Evolutionary conservation across 2,888 invertebrate species (phyloP).

Genomic region (Dolichopus griseipennis): DNA sequence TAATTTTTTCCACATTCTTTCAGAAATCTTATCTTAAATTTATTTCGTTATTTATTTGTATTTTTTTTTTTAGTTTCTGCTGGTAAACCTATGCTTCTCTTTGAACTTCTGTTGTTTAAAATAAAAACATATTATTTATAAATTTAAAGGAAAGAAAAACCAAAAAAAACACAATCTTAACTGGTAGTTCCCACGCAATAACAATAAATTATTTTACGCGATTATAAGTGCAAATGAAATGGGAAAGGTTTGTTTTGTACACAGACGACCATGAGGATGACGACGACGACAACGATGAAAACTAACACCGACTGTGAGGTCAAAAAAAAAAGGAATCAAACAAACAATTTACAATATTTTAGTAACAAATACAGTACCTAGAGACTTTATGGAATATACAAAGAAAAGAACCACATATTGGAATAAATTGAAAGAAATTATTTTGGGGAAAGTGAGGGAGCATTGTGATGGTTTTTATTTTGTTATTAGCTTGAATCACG

Average conservation of each 20-base stretch:
- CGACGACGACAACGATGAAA: too few species aligned
- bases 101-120: neutral
- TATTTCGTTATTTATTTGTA: too few species aligned
- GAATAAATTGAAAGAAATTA: neutral
- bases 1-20: too few species aligned
- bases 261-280: neutral
- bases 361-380: too few species aligned
- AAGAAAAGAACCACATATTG: neutral
- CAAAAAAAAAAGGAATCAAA: neutral
- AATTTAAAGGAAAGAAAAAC: too few species aligned
- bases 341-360: too few species aligned
- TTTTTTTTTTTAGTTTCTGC: neutral
- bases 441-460: neutral
- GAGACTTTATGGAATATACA: neutral
- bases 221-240: neutral
- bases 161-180: neutral
- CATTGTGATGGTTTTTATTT: neutral
- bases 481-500: neutral
- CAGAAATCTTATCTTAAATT: too few species aligned
- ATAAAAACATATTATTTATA: too few species aligned
- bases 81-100: neutral
- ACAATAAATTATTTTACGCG: constrained; percentile 1
- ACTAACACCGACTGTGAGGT: neutral
- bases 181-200: neutral
- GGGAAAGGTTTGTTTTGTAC: neutral